Evolutionary conservation across 2,888 invertebrate species (phyloP).

Genomic region (Tetrapedia diversipes): DNA sequence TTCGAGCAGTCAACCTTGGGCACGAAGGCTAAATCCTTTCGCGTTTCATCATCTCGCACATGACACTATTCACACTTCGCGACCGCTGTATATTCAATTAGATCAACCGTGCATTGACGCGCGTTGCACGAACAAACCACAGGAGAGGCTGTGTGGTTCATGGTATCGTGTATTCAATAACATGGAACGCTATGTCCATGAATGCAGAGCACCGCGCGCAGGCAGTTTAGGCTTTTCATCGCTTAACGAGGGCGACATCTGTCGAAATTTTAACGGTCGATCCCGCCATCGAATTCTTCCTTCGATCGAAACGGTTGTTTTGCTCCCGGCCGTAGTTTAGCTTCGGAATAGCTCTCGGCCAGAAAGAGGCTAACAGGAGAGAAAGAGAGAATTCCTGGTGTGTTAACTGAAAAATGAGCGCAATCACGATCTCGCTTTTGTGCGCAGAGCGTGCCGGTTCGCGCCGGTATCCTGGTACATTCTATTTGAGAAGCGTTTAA

Average conservation of each 20-base stretch:
- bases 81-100: constrained; percentile 52
- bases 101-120: constrained; percentile 45
- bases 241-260: fast-evolving
- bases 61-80: constrained; percentile 65
- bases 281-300: background rate
- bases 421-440: constrained; percentile 64
- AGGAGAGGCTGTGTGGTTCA: background rate
- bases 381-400: constrained; percentile 39
- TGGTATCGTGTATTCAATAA: background rate
- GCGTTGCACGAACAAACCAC: constrained; percentile 11
- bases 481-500: constrained; percentile 71
- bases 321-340: background rate
- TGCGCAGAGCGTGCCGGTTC: constrained; percentile 38
- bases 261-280: background rate
- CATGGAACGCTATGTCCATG: background rate
- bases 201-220: background rate
- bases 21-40: constrained; percentile 80
- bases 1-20: constrained; percentile 75
- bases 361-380: constrained; percentile 22
- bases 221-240: background rate
- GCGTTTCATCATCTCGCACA: constrained; percentile 76
- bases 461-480: constrained; percentile 52
- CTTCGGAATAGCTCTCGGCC: constrained; percentile 6
- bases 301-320: background rate
- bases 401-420: constrained; percentile 65